Conservation (phyloP, 1,140 invertebrate species). For the Caerostris extrusa region DNA sequence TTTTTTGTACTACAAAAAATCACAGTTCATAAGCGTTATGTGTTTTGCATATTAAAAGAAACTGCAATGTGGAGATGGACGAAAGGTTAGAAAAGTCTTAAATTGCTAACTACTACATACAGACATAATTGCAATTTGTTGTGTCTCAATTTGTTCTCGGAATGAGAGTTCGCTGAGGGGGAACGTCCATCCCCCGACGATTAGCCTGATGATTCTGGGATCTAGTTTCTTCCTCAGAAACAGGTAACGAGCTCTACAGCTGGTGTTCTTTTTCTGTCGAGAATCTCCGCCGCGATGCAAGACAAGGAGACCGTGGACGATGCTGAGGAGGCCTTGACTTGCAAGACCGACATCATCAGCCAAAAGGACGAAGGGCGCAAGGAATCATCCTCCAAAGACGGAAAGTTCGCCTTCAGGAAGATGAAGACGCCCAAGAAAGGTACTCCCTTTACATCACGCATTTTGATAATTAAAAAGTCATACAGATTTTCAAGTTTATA, state of each 20-base stretch:
- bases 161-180: too few relatives aligned
- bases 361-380: not conserved
- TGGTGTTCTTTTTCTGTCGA: constrained; percentile 52
- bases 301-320: constrained; percentile 73
- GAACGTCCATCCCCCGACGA: too few relatives aligned
- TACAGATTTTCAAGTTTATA: too few relatives aligned
- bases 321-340: constrained; percentile 71
- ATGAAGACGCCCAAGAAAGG: constrained; percentile 71
- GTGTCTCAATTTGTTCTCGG: too few relatives aligned
- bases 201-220: not conserved
- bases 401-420: constrained; percentile 63
- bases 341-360: constrained; percentile 57
- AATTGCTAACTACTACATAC: too few relatives aligned
- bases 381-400: constrained; percentile 66
- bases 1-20: too few relatives aligned
- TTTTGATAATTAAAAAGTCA: not conserved
- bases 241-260: constrained; percentile 63
- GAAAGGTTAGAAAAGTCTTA: too few relatives aligned
- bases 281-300: constrained; percentile 56
- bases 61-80: too few relatives aligned
- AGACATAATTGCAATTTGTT: too few relatives aligned
- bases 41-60: too few relatives aligned
- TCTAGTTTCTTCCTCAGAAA: constrained; percentile 54
- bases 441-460: not conserved
- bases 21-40: too few relatives aligned